These are phyloP conservation scores for Branchipolynoe longqiensis DNA, from an alignment of 2,888 invertebrate species.

Conservation along the genomic window DNA sequence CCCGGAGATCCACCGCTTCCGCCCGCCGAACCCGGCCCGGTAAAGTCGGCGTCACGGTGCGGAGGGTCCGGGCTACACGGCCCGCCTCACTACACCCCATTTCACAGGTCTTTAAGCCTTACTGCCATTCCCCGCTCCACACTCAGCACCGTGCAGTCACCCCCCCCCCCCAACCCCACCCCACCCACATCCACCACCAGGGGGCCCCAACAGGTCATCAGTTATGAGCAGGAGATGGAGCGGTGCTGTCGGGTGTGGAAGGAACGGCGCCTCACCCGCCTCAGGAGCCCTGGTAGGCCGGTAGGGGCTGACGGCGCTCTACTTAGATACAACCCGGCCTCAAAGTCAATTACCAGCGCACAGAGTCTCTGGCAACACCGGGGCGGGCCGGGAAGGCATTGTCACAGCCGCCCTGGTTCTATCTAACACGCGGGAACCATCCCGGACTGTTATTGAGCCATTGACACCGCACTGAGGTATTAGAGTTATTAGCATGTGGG, in stretches of 20 bases:
- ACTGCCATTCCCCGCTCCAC: constrained; percentile 2
- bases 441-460: no score
- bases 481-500: no score
- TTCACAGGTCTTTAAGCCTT: constrained; percentile 35
- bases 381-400: no score
- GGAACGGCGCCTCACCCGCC: neutral
- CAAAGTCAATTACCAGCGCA: no score
- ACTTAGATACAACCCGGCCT: neutral
- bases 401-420: neutral
- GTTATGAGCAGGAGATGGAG: neutral
- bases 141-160: constrained; percentile 14
- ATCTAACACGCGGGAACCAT: no score
- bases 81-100: constrained; percentile 18
- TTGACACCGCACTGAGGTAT: no score
- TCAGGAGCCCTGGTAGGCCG: neutral
- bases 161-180: neutral
- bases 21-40: neutral
- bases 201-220: constrained; percentile 39
- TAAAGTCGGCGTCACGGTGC: neutral
- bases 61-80: neutral
- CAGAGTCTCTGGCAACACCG: no score
- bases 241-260: neutral
- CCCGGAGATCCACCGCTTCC: neutral
- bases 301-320: neutral
- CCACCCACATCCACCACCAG: neutral